phyloP scores from a whole-genome alignment of 2,888 invertebrate species.

The Plagodis pulveraria region DNA sequence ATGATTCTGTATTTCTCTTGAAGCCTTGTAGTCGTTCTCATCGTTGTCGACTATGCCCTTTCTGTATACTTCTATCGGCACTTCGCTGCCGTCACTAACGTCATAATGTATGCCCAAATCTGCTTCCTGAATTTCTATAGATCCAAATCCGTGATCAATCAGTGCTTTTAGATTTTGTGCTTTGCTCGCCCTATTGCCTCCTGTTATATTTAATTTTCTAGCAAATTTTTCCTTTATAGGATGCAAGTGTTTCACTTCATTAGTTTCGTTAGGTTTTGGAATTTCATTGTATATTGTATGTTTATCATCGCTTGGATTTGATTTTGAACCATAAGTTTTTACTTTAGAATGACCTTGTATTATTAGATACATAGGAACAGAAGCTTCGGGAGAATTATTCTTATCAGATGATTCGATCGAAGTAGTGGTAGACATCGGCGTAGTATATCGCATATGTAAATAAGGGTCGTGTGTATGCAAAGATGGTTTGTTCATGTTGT shows the following conservation, averaged over 20 bases:
- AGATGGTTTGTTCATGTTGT: conserved; percentile 49
- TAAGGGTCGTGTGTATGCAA: conserved; percentile 71
- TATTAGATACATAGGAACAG: conserved; percentile 89
- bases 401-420: conserved; percentile 68
- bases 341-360: conserved; percentile 95
- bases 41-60: conserved; percentile 86
- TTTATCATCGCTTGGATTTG: conserved; percentile 68
- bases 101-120: conserved; percentile 85
- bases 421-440: conserved; percentile 79
- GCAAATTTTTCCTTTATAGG: conserved; percentile 64
- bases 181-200: conserved; percentile 57
- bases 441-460: conserved; percentile 75
- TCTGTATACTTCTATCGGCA: conserved; percentile 83
- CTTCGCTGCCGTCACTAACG: conserved; percentile 81
- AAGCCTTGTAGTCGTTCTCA: conserved; percentile 60
- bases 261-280: conserved; percentile 76
- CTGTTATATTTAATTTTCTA: conserved; percentile 59
- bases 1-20: conserved; percentile 41
- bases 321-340: conserved; percentile 90
- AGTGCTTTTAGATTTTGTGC: conserved; percentile 71
- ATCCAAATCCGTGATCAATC: conserved; percentile 73
- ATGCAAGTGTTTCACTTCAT: conserved; percentile 85
- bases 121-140: conserved; percentile 83
- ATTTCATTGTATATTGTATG: conserved; percentile 78
- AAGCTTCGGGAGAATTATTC: conserved; percentile 67